Evolutionary conservation across 2,888 invertebrate genomes (phyloP).

Genomic region (Keiferia lycopersicella): DNA sequence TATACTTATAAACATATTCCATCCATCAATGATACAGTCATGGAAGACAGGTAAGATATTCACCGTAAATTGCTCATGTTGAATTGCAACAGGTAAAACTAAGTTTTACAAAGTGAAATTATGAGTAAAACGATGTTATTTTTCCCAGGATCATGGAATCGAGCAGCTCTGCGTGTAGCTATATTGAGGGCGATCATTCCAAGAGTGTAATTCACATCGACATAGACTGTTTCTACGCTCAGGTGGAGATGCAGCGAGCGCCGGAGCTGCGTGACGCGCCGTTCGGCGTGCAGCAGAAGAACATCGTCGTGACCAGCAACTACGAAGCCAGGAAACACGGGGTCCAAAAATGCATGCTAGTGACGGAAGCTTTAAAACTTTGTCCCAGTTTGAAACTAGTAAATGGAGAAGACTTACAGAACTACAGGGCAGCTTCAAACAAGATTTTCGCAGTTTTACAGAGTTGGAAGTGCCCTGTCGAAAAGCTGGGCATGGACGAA

Average conservation of each 20-base stretch:
- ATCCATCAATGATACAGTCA: slow-evolving; percentile 62
- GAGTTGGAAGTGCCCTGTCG: slow-evolving; percentile 87
- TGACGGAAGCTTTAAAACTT: slow-evolving; percentile 86
- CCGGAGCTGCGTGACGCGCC: slow-evolving; percentile 85
- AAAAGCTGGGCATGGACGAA: slow-evolving; percentile 92
- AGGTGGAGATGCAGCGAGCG: slow-evolving; percentile 90
- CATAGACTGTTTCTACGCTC: slow-evolving; percentile 92
- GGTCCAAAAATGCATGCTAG: slow-evolving; percentile 88
- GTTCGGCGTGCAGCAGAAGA: slow-evolving; percentile 92
- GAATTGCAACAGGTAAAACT: slow-evolving; percentile 71
- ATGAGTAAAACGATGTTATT: slow-evolving; percentile 57
- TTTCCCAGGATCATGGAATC: slow-evolving; percentile 75
- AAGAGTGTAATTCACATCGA: slow-evolving; percentile 90
- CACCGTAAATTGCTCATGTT: slow-evolving; percentile 46
- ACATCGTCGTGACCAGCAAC: slow-evolving; percentile 91
- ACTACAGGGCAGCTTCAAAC: slow-evolving; percentile 89
- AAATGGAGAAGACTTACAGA: slow-evolving; percentile 91
- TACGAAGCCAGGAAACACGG: slow-evolving; percentile 89
- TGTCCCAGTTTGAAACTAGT: slow-evolving; percentile 89
- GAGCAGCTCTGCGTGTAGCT: slow-evolving; percentile 66
- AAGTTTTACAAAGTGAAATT: slow-evolving; percentile 68
- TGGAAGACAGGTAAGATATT: slow-evolving; percentile 70
- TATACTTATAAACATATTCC: slow-evolving; percentile 55
- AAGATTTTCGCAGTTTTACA: slow-evolving; percentile 87
- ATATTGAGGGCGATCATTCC: slow-evolving; percentile 77